Conservation (phyloP, 2,888 invertebrate genomes). For the Drosophila mettleri region DNA sequence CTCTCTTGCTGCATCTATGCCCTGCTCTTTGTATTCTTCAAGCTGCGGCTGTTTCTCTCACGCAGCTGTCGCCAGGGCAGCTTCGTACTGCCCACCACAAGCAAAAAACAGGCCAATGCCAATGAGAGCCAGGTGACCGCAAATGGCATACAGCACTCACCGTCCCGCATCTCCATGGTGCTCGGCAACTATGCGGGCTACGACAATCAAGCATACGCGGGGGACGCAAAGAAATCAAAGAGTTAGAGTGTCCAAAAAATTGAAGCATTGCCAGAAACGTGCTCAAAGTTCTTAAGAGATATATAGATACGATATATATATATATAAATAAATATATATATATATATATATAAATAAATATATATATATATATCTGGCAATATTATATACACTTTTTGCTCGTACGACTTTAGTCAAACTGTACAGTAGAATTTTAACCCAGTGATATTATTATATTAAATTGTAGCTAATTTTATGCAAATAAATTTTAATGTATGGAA, state of each 20-base stretch:
- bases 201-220: conserved; percentile 80
- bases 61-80: conserved; percentile 68
- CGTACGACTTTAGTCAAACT: conserved; percentile 53
- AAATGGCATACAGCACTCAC: conserved; percentile 79
- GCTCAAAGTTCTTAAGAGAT: not conserved
- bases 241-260: conserved; percentile 27
- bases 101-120: conserved; percentile 32
- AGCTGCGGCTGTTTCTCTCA: conserved; percentile 80
- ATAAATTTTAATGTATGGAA: conserved; percentile 33
- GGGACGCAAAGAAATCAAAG: conserved; percentile 45
- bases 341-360: too few relatives aligned
- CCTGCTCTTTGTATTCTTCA: conserved; percentile 82
- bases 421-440: conserved; percentile 53
- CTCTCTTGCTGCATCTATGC: conserved; percentile 81
- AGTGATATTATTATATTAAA: conserved; percentile 76
- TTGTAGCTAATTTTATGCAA: conserved; percentile 40
- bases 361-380: conserved; percentile 2
- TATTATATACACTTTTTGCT: conserved; percentile 5
- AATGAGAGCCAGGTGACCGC: conserved; percentile 32
- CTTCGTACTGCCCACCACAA: conserved; percentile 77
- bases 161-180: conserved; percentile 84
- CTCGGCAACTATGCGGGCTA: conserved; percentile 81
- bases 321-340: too few relatives aligned
- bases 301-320: too few relatives aligned
- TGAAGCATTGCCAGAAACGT: not conserved